Evolutionary conservation across 2,888 invertebrate genomes (phyloP), one percentile per base, ranked within the genome.

Genomic region (Troides oblongomaculatus): DNA sequence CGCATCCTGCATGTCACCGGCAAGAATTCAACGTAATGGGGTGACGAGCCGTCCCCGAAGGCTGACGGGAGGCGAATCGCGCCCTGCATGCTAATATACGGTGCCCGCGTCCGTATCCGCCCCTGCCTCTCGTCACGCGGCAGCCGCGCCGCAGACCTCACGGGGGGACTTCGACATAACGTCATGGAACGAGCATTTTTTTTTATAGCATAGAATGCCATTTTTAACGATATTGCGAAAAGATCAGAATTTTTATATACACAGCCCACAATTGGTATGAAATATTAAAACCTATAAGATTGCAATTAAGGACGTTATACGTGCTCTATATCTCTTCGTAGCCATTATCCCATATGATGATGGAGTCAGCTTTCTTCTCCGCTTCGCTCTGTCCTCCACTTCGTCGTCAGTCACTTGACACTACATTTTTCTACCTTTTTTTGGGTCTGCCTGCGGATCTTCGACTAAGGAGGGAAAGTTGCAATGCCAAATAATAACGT

Each of bases 81-180:
- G 68, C 62, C 66, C 70, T 71, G 74, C 73, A 74, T 74, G 71
- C 66, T 74, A 73, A 74, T 72, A 58, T 53, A 39, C 21, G 14
- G 68, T 53, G n/a, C 57, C 69, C 66, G 60, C 68, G 57, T 65
- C 23, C 65, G 64, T 62, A 58, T 39, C 61, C 62, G 46, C 63
- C 64, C 65, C 66, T 56, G 56, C 60, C 60, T 64, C 68, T 56
- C 18, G 53, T 53, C 60, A 64, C 63, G 59, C 68, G 53, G 56
- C 53, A 53, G 46, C 14, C 59, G 50, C 17, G 36, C 21, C 53
- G 30, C 53, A 61, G 64, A 69, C 64, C 60, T 18, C 53, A 23
- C 59, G 30, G 53, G 36, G 60, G 53, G 59, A 53, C 64, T 60
- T 23, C 36, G 43, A 63, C 62, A 64, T 50, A 59, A 39, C 53